Conservation (phyloP, 2,888 invertebrate genomes). For the Cephus nigrinus region DNA sequence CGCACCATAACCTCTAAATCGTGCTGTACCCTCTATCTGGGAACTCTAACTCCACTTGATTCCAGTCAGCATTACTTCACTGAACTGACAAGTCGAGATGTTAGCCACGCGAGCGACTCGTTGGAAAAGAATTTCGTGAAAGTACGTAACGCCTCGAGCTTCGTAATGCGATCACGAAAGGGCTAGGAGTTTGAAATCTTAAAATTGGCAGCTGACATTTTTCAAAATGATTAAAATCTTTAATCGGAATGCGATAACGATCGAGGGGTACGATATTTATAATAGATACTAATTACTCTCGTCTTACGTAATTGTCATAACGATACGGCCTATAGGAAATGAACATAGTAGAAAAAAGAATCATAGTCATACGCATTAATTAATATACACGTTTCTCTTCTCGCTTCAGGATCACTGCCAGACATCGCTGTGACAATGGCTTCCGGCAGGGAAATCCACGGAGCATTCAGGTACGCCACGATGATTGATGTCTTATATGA, state of each 20-base stretch:
- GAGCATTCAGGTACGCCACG: constrained; percentile 47
- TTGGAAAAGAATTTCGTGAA: neutral
- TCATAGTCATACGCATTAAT: neutral
- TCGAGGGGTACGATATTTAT: neutral
- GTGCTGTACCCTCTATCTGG: neutral
- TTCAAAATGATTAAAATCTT: neutral
- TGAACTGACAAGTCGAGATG: neutral
- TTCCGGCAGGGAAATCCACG: constrained; percentile 54
- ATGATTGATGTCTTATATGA: neutral
- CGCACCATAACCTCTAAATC: neutral
- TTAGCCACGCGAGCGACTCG: neutral
- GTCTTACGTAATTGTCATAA: neutral
- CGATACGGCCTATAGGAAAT: neutral
- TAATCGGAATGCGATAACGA: neutral
- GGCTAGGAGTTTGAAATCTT: neutral
- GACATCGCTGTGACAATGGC: constrained; percentile 56
- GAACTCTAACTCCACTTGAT: neutral
- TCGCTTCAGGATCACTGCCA: constrained; percentile 49
- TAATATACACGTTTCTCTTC: neutral
- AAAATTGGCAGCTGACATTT: neutral
- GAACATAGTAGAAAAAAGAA: neutral
- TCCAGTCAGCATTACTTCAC: neutral
- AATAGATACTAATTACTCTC: neutral
- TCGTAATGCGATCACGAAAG: neutral
- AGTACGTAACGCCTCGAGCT: neutral